These are phyloP conservation scores for Pardalotus punctatus DNA, from an alignment of 2,113 vertebrate species.

Conservation along the genomic window DNA sequence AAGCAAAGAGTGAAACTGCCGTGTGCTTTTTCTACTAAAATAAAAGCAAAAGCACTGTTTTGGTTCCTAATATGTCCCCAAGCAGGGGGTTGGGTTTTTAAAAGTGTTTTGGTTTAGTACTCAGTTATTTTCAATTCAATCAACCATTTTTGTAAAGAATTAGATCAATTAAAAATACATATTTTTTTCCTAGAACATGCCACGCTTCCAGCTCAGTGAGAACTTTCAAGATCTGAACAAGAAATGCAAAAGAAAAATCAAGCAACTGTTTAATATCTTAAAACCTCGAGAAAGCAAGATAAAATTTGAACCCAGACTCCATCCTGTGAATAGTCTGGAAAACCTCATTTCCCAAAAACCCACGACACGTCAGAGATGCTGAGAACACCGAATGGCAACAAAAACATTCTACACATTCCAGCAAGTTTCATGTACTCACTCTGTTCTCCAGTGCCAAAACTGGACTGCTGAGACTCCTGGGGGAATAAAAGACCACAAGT, in stretches of 20 bases:
- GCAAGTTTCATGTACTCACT: slow-evolving; percentile 82
- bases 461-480: slow-evolving; percentile 86
- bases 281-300: background rate
- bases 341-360: background rate
- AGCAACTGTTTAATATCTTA: background rate
- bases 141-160: background rate
- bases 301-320: background rate
- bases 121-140: background rate
- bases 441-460: slow-evolving; percentile 84
- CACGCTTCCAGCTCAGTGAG: background rate
- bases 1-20: background rate
- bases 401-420: background rate
- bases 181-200: background rate
- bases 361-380: background rate
- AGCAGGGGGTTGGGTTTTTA: background rate
- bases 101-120: background rate
- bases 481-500: slow-evolving; percentile 38
- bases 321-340: background rate
- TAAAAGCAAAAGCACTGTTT: background rate
- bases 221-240: background rate
- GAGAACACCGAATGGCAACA: background rate
- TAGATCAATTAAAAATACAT: background rate
- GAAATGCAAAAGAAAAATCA: background rate
- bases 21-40: background rate
- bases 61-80: background rate